These are phyloP conservation scores for Eulemur albifrons DNA, from an alignment of 2,797 vertebrate genomes.

Conservation along the genomic window DNA sequence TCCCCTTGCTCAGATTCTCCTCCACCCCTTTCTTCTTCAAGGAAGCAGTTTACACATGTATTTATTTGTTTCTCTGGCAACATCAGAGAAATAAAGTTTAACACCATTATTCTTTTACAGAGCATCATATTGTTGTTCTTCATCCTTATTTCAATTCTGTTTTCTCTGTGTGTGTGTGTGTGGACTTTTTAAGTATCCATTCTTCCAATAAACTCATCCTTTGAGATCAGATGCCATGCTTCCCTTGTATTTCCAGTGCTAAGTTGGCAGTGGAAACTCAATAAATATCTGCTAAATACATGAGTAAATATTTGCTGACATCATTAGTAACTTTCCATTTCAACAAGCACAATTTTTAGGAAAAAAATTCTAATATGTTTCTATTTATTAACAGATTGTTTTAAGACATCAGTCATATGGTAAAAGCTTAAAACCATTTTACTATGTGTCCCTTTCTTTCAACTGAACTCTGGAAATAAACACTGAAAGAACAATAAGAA, in stretches of 20 bases:
- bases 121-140: not conserved
- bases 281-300: not conserved
- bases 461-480: not conserved
- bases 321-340: not conserved
- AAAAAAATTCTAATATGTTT: not conserved
- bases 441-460: not conserved
- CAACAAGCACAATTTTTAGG: not conserved
- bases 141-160: not conserved
- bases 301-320: not conserved
- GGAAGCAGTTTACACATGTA: not conserved
- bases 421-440: not conserved
- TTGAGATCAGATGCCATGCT: not conserved
- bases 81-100: not conserved
- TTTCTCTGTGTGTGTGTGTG: not conserved
- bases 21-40: not conserved
- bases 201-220: not conserved
- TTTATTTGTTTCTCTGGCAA: not conserved
- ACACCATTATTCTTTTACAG: not conserved
- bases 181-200: not conserved
- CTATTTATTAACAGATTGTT: not conserved
- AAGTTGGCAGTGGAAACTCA: not conserved
- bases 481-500: not conserved
- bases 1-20: not conserved
- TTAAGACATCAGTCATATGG: not conserved
- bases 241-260: not conserved